A percentile compares a stretch with the other conserved stretches of the same genome.
Evolutionary conservation across 2,888 invertebrate species (phyloP).

Genomic region (Philopedon plagiatum): DNA sequence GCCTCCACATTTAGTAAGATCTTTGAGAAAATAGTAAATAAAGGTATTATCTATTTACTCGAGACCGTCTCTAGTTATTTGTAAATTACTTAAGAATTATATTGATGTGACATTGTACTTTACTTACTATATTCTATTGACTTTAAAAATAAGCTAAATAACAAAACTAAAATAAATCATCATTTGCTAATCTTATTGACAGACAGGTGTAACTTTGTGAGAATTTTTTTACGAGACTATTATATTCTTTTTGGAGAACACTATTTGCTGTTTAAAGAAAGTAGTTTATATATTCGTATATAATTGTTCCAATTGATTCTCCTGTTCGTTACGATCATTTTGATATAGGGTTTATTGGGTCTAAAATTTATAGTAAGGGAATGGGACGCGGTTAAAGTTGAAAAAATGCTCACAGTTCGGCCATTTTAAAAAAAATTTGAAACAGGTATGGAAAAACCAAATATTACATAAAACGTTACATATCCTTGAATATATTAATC

Average conservation of each 20-base stretch:
- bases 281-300: too few relatives aligned
- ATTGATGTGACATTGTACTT: constrained; percentile 3
- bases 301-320: too few relatives aligned
- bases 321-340: too few relatives aligned
- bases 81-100: constrained; percentile 5
- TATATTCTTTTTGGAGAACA: not conserved
- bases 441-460: too few relatives aligned
- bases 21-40: not conserved
- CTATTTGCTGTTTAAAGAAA: too few relatives aligned
- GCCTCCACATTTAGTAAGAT: not conserved
- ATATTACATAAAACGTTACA: too few relatives aligned
- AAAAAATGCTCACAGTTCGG: too few relatives aligned
- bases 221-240: not conserved
- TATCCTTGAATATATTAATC: too few relatives aligned
- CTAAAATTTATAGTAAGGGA: too few relatives aligned
- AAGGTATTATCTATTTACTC: not conserved
- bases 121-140: constrained; percentile 4
- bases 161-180: not conserved
- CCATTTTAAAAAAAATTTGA: too few relatives aligned
- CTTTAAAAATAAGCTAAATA: not conserved
- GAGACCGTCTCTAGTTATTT: constrained; percentile 3
- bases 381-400: too few relatives aligned
- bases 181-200: not conserved
- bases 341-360: too few relatives aligned
- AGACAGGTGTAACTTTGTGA: constrained; percentile 5